These are phyloP conservation scores for Dynastes tityus DNA, from an alignment of 2,888 invertebrate genomes.

Conservation along the genomic window DNA sequence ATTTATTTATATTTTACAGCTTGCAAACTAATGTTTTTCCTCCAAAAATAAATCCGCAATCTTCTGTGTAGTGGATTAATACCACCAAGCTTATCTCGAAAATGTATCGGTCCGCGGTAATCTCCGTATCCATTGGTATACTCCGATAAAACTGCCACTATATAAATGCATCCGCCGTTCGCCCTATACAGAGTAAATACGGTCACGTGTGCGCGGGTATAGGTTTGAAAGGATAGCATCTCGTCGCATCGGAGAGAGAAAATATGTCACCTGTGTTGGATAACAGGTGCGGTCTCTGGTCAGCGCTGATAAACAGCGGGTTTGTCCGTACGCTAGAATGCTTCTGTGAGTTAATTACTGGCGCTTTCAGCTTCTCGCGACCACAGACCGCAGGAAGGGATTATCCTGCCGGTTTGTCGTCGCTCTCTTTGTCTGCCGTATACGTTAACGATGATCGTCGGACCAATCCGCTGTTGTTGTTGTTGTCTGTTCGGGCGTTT, in stretches of 20 bases:
- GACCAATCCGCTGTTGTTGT: slow-evolving; percentile 4
- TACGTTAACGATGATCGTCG: background rate
- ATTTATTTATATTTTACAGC: too few species aligned
- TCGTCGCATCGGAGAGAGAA: slow-evolving; percentile 16
- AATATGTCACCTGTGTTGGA: slow-evolving; percentile 48
- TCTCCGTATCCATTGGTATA: too few species aligned
- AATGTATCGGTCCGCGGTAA: too few species aligned
- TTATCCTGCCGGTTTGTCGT: slow-evolving; percentile 33
- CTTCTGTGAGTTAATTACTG: slow-evolving; percentile 55
- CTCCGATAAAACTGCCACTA: too few species aligned
- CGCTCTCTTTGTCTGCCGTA: background rate
- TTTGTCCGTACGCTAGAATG: slow-evolving; percentile 55
- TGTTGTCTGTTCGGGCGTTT: background rate
- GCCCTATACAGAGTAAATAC: too few species aligned
- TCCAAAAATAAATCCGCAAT: background rate
- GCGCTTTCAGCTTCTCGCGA: slow-evolving; percentile 53
- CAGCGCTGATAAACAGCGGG: slow-evolving; percentile 54
- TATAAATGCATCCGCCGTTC: too few species aligned
- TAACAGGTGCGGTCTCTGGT: slow-evolving; percentile 52
- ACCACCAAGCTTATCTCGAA: too few species aligned
- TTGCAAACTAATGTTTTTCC: too few species aligned
- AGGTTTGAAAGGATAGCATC: background rate
- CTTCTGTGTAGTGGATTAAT: too few species aligned
- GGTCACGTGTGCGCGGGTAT: background rate
- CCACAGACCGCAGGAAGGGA: slow-evolving; percentile 38